Conservation (phyloP, 2,797 vertebrate genomes). For the Alauda arvensis region DNA sequence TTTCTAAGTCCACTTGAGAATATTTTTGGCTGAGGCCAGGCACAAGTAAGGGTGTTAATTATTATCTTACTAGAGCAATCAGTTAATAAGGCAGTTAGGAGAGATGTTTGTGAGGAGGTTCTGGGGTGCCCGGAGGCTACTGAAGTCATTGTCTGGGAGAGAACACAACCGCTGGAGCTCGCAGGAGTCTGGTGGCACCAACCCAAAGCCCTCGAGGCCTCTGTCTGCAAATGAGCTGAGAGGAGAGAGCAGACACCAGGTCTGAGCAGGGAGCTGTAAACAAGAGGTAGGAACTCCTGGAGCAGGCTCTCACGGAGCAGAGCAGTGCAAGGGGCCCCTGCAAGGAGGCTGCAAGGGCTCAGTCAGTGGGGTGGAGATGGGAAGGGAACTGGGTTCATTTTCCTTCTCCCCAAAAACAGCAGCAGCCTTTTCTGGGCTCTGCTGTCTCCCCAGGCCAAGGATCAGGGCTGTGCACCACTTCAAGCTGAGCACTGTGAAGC, state of each 20-base stretch:
- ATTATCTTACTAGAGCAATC: constrained; percentile 56
- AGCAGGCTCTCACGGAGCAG: accelerated
- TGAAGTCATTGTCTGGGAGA: constrained; percentile 64
- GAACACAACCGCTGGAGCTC: constrained; percentile 22
- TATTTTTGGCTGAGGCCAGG: constrained; percentile 37
- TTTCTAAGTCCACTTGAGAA: constrained; percentile 52
- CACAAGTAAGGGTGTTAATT: constrained; percentile 50
- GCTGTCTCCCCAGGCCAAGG: not conserved
- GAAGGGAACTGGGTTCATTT: not conserved
- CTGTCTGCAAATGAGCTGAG: constrained; percentile 45
- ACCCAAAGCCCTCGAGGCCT: constrained; percentile 45
- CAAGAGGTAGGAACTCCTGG: constrained; percentile 40
- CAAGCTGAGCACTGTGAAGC: not conserved
- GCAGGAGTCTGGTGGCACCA: constrained; percentile 53
- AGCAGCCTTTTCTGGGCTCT: not conserved
- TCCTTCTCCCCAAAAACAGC: not conserved
- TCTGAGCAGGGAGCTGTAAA: constrained; percentile 52
- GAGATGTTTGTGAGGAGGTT: constrained; percentile 55
- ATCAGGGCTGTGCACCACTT: not conserved
- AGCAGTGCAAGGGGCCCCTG: not conserved
- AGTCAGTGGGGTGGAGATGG: not conserved
- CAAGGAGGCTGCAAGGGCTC: not conserved
- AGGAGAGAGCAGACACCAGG: constrained; percentile 56
- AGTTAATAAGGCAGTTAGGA: constrained; percentile 60
- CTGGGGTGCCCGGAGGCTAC: constrained; percentile 48